A percentile compares a stretch with the other conserved stretches of the same genome.
Conservation (phyloP, 2,113 vertebrate genomes). For the Riparia riparia region DNA sequence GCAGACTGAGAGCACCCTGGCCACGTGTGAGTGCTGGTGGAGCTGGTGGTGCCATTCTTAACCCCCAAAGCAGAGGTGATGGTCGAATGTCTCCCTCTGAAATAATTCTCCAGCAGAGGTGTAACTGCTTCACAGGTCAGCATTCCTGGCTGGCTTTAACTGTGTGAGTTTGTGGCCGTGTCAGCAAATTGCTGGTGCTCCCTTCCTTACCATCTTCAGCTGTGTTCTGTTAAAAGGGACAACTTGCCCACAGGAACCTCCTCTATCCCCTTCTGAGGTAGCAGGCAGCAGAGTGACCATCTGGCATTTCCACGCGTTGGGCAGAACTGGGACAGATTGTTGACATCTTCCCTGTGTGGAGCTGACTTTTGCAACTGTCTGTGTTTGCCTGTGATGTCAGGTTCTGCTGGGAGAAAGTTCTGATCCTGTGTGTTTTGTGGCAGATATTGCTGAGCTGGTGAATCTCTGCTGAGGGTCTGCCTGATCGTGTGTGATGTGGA, state of each 20-base stretch:
- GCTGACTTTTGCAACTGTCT: background rate
- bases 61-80: background rate
- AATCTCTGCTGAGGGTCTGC: background rate
- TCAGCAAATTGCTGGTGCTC: background rate
- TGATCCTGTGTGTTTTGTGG: background rate
- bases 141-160: background rate
- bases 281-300: background rate
- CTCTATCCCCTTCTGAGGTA: background rate
- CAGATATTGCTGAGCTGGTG: background rate
- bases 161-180: background rate
- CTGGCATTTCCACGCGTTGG: background rate
- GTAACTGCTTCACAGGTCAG: background rate
- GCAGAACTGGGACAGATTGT: background rate
- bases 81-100: background rate
- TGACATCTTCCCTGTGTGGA: background rate
- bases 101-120: background rate
- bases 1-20: background rate
- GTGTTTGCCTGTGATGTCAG: background rate
- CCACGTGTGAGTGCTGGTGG: background rate
- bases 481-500: background rate
- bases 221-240: background rate
- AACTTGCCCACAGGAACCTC: background rate
- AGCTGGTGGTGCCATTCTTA: background rate
- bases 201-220: background rate
- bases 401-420: slow-evolving; percentile 1